Base-by-base conservation (phyloP, 2,888 invertebrate genomes). In the Pinctada fucata region DNA sequence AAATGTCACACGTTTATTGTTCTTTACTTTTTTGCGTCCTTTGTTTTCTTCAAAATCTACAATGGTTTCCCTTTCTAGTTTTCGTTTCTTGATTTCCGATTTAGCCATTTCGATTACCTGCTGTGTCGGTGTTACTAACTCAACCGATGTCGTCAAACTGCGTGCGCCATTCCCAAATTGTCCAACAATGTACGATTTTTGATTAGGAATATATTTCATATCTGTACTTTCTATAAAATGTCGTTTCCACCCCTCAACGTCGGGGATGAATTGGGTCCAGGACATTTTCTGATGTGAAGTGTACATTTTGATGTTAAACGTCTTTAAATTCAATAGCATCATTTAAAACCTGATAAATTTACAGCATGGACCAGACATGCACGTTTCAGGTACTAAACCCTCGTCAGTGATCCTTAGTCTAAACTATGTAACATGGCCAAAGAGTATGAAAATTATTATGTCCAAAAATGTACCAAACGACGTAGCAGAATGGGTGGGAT, bases 71-170 rank as follows among this genome's bases (percentile, higher is more conserved):
- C 67, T 31, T 16, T 67, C 67, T 8, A 67, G 67, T 67, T 67
- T 67, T 31, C 67, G 45, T 67, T 67, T 67, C 67, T 67, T 67
- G 45, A 67, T 47, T 47, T 67, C 67, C 67, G 67, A 45, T 16
- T 67, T 31, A 31, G 31, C 31, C 31, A 31, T 31, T 31, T 31
- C 31, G 31, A 31, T 31, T 31, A 31, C 31, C n/a, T 31, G 64
- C 31, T 8, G 31, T 64, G 64, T 64, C n/a, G 64, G 64, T 64
- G 64, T 64, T 31, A 64, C 64, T n/a, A 64, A 31, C 31, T 64
- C 64, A 16, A 64, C 31, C 64, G n/a, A 16, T 16, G 64, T n/a
- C 31, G n/a, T 31, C 8, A 8, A 31, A 64, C 64, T 64, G 64
- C 64, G n/a, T 64, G 64, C 64, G 3, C 64, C 64, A 16, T 64